phyloP scores from a whole-genome alignment of 2,797 vertebrate genomes.

The Gallinago nigripennis region DNA sequence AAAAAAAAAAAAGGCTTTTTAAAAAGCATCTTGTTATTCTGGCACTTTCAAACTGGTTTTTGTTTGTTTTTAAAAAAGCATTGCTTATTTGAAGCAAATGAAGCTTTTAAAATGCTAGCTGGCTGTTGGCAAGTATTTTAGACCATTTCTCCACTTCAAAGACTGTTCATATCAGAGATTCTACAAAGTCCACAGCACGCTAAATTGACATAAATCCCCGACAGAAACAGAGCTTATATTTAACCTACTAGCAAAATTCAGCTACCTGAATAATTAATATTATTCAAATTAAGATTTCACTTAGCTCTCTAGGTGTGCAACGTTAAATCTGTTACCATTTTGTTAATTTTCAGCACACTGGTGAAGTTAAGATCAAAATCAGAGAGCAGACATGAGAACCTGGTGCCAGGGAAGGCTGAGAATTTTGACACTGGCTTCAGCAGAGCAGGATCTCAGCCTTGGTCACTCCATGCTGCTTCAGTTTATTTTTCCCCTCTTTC shows the following conservation, averaged over 20 bases:
- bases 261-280: slow-evolving; percentile 41
- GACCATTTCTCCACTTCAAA: slow-evolving; percentile 42
- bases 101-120: slow-evolving; percentile 19
- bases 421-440: background rate
- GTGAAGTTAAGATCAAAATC: background rate
- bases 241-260: slow-evolving; percentile 29
- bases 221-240: slow-evolving; percentile 19
- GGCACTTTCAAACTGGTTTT: background rate
- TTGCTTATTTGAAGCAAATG: slow-evolving; percentile 14
- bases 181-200: background rate
- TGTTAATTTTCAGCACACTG: background rate
- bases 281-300: slow-evolving; percentile 25
- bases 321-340: background rate
- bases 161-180: background rate
- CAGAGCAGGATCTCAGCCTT: background rate
- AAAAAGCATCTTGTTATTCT: background rate
- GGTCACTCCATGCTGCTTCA: background rate
- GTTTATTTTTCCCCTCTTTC: background rate
- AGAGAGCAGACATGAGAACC: background rate
- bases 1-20: background rate
- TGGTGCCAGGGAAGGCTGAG: background rate
- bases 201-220: slow-evolving; percentile 13
- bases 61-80: background rate
- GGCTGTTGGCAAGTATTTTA: slow-evolving; percentile 35
- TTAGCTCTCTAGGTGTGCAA: background rate